Evolutionary conservation across 2,113 vertebrate species (phyloP), one percentile per base, ranked within the genome.

Genomic region (Triplophysa tibetana): DNA sequence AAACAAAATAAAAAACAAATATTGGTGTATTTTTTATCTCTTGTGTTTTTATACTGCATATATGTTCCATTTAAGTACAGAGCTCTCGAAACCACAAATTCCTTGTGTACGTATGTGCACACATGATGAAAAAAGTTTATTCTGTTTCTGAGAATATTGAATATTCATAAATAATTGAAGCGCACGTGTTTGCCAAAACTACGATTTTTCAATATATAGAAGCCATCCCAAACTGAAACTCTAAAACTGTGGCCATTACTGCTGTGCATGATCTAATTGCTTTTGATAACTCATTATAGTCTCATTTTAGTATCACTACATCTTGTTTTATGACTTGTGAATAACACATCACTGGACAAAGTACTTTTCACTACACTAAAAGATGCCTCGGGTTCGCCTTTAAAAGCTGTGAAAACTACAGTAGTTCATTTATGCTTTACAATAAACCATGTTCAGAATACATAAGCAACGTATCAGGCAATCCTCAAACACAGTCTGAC

Each of bases 251-350:
- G 61, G 81, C 82, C 75, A 82, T 89, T 80, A 88, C 19, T 62
- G 33, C 23, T 24, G 52, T 60, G 63, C 70, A 84, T 72, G 75
- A 82, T 79, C 81, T 86, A 86, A 81, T 83, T 64, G 83, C 72
- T 60, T 41, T 70, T 84, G 14, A 82, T 74, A 82, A 81, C 80
- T 78, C 81, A 86, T 86, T 84, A 87, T 78, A 86, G 86, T 81
- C 76, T 78, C 50, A 61, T 85, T 86, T 86, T 52, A 73, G 70
- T 62, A 43, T 38, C 41, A 73, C 78, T 56, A 73, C 74, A 88
- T 82, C 84, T 83, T 82, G 83, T 81, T 69, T 64, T 63, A 79
- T 56, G 61, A 52, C 10, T 60, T 78, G 21, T 81, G 86, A 89
- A 89, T 87, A 87, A 84, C 86, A 88, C 58, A 76, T 62, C 61